Conservation (phyloP, 2,888 invertebrate genomes). For the Drosophila borborema region DNA sequence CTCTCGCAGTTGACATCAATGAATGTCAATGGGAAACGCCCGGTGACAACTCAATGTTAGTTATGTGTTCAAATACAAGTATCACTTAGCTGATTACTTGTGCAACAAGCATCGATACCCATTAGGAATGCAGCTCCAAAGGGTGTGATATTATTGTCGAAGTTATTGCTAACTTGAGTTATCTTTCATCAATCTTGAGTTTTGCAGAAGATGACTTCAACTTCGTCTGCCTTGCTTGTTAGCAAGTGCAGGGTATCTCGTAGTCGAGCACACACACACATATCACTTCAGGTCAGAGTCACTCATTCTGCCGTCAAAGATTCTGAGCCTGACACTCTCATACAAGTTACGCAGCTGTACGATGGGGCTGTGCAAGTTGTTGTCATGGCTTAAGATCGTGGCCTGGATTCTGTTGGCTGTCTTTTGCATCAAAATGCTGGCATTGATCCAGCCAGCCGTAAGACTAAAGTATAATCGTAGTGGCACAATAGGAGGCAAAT, state of each 20-base stretch:
- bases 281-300: neutral
- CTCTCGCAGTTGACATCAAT: neutral
- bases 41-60: neutral
- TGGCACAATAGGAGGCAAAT: neutral
- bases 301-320: neutral
- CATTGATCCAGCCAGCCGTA: neutral
- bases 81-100: conserved; percentile 7
- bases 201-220: too few species aligned
- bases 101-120: neutral
- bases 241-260: neutral
- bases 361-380: conserved; percentile 28
- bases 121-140: neutral
- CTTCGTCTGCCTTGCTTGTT: neutral
- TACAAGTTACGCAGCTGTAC: neutral
- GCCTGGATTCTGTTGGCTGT: conserved; percentile 19
- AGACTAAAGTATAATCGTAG: too few species aligned
- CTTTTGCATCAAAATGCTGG: conserved; percentile 2
- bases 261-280: neutral
- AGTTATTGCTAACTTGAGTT: too few species aligned
- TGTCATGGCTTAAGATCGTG: conserved; percentile 17
- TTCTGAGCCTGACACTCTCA: neutral
- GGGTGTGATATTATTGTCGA: neutral
- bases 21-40: neutral
- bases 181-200: neutral
- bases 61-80: neutral